Evolutionary conservation across 2,888 invertebrate genomes (phyloP).

Genomic region (Sminthurides aquaticus): DNA sequence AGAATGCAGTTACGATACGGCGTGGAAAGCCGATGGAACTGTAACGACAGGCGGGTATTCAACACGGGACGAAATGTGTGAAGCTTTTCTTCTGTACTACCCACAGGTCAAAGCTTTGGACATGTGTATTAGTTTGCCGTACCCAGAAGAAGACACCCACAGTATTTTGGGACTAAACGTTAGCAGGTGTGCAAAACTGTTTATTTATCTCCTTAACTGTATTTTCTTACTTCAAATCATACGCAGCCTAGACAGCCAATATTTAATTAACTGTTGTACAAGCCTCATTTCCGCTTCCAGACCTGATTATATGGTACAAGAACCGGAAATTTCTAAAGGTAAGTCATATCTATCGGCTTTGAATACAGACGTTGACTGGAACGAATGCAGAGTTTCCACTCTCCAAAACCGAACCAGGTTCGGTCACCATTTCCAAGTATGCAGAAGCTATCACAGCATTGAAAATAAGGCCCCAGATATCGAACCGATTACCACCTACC

Average conservation of each 20-base stretch:
- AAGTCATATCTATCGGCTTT: neutral
- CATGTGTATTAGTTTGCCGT: neutral
- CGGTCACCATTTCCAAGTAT: neutral
- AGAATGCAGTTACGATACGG: slow-evolving; percentile 22
- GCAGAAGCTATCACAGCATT: neutral
- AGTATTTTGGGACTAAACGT: no score
- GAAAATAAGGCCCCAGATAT: neutral
- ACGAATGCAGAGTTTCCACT: neutral
- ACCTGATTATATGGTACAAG: no score
- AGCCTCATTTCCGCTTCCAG: no score
- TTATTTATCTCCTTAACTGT: no score
- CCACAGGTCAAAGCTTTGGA: neutral
- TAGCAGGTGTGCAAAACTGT: no score
- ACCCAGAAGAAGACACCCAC: neutral
- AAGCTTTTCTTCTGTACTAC: slow-evolving; percentile 6
- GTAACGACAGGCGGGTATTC: slow-evolving; percentile 65
- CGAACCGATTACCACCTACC: neutral
- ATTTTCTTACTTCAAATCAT: no score
- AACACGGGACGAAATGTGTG: slow-evolving; percentile 72
- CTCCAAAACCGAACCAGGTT: neutral
- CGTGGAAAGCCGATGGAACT: neutral
- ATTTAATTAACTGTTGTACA: no score
- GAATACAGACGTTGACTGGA: neutral
- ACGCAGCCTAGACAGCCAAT: no score
- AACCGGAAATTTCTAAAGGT: no score